phyloP scores from a whole-genome alignment of 2,113 vertebrate species.

The Varanus salvator region DNA sequence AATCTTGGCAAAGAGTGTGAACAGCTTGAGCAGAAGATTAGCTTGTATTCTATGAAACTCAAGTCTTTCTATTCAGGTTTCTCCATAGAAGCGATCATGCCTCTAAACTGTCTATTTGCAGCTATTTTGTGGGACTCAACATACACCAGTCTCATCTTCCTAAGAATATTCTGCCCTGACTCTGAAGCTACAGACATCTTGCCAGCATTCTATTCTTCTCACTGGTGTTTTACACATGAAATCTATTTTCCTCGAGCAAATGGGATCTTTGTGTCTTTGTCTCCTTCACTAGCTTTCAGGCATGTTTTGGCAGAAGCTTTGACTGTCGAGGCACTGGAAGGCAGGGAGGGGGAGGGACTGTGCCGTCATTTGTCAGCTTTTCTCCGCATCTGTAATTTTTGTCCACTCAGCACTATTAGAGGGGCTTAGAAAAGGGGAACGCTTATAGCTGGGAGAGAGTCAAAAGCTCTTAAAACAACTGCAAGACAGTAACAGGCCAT shows the following conservation, averaged over 20 bases:
- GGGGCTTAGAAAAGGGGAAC: slow-evolving; percentile 73
- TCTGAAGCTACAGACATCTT: slow-evolving; percentile 48
- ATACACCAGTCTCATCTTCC: slow-evolving; percentile 56
- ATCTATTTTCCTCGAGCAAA: slow-evolving; percentile 74
- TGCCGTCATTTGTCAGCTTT: slow-evolving; percentile 77
- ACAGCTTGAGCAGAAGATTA: neutral
- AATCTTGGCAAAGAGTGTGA: neutral
- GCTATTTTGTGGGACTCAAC: slow-evolving; percentile 58
- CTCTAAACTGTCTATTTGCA: slow-evolving; percentile 34
- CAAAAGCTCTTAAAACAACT: slow-evolving; percentile 64
- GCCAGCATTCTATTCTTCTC: slow-evolving; percentile 64
- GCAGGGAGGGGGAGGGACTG: slow-evolving; percentile 67
- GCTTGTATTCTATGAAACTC: slow-evolving; percentile 20
- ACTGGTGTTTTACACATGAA: slow-evolving; percentile 67
- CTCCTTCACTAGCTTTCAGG: slow-evolving; percentile 79
- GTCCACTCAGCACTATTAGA: slow-evolving; percentile 82
- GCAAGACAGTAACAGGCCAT: slow-evolving; percentile 44
- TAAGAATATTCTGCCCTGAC: slow-evolving; percentile 48
- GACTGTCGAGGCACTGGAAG: slow-evolving; percentile 72
- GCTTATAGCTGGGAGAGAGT: slow-evolving; percentile 65
- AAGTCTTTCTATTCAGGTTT: slow-evolving; percentile 48
- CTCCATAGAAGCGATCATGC: slow-evolving; percentile 48
- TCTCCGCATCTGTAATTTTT: slow-evolving; percentile 81
- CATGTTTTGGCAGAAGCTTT: slow-evolving; percentile 85
- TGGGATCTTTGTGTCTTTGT: slow-evolving; percentile 92